Evolutionary conservation across 2,797 vertebrate species (phyloP), one percentile per base, ranked within the genome.

Genomic region (Champsocephalus esox): DNA sequence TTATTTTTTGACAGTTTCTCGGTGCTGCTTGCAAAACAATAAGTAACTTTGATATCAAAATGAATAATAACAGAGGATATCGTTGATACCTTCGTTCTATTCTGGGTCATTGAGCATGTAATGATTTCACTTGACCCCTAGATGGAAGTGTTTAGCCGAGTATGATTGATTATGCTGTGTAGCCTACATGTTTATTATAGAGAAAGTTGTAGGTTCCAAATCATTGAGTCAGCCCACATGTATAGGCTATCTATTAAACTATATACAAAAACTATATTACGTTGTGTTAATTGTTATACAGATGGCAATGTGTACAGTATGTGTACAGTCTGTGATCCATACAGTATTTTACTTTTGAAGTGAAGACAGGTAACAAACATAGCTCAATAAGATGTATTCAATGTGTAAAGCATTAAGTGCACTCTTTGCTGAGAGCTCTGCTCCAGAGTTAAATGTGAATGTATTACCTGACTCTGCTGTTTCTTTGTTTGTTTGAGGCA

Each of bases 81-180:
- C 34, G 6, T 38, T 38, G 34, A 38, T 38, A 7, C 7, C 1
- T 6, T 38, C 34, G 8, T 38, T 38, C 34, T 38, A 38, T 38
- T 38, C 34, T 48, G 50, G 24, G n/a, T 55, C 48, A 17, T 0
- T 5, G 3, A n/a, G 10, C 43, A 17, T 70, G 68, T 59, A 66
- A 28, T 63, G 9, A 1, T 1, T 41, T 4, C 9, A 28, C 0
- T 2, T 66, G 24, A 2, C 73, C 79, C 56, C 68, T 73, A 76
- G 83, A 56, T 59, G 6, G 69, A 43, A 12, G 51, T 64, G 38
- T 70, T 66, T 19, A 24, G 9, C 9, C 12, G 34, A 9, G 34
- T 38, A 38, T 16, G 0, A 1, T 4, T 3, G 2, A 9, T 3
- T 2, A 5, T 5, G 34, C 34, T 38, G 8, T 38, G 34, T 38